Evolutionary conservation across 2,888 invertebrate species (phyloP).

Genomic region (Lasius platythorax): DNA sequence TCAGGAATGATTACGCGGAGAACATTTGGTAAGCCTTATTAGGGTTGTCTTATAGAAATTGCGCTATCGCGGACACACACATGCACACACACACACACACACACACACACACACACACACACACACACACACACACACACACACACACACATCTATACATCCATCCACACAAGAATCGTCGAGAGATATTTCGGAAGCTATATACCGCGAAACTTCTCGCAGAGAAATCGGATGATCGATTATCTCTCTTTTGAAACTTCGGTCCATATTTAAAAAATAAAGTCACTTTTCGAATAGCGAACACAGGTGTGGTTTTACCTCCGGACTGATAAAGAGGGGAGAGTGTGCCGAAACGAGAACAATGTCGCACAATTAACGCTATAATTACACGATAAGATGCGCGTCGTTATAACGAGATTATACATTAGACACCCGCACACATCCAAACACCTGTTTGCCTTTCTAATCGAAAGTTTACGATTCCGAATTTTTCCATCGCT

Average conservation of each 20-base stretch:
- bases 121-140: not conserved
- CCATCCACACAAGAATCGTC: not conserved
- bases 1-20: conserved; percentile 10
- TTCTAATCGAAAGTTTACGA: conserved; percentile 20
- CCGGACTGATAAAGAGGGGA: not conserved
- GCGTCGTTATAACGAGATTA: conserved; percentile 16
- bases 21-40: conserved; percentile 17
- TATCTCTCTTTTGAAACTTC: not conserved
- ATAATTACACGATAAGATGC: conserved; percentile 16
- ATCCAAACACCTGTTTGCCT: not conserved
- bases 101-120: not conserved
- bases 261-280: not conserved
- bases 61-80: not conserved
- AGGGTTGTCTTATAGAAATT: conserved; percentile 36
- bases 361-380: not conserved
- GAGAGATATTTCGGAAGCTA: not conserved
- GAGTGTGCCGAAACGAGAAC: not conserved
- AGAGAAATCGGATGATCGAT: conserved; percentile 9
- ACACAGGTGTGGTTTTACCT: not conserved
- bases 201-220: not conserved
- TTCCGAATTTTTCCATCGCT: conserved; percentile 9
- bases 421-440: not conserved
- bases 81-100: not conserved
- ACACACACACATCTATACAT: not conserved
- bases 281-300: not conserved